phyloP scores from a whole-genome alignment of 2,797 vertebrate genomes.

The Notoglanidium macrostoma region DNA sequence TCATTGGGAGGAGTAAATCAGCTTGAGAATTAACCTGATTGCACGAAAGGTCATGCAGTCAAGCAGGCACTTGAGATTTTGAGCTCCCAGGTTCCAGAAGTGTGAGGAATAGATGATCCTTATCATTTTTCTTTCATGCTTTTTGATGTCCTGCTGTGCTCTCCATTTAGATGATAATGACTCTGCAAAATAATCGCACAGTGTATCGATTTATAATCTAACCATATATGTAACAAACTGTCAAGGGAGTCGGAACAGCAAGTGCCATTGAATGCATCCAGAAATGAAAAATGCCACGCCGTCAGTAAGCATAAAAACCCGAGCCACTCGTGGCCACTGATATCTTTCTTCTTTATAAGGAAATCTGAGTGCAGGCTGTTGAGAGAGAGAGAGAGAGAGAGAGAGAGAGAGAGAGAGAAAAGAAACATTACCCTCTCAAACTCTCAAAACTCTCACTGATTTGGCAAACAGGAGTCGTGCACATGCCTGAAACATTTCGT shows the following conservation, averaged over 20 bases:
- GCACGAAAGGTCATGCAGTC: not conserved
- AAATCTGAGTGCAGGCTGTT: constrained; percentile 52
- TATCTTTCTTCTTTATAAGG: constrained; percentile 59
- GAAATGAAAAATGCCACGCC: constrained; percentile 9
- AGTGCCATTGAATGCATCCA: not conserved
- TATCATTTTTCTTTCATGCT: constrained; percentile 26
- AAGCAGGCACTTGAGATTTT: constrained; percentile 1
- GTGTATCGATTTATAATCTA: constrained; percentile 48
- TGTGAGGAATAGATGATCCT: constrained; percentile 46
- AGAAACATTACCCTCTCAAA: constrained; percentile 49
- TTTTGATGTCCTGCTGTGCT: constrained; percentile 28
- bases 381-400: not conserved
- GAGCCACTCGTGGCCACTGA: constrained; percentile 52
- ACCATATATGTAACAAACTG: constrained; percentile 35
- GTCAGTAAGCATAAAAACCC: constrained; percentile 13
- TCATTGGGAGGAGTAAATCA: not conserved
- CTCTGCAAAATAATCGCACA: constrained; percentile 13
- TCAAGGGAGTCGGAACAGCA: not conserved
- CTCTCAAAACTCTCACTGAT: constrained; percentile 20
- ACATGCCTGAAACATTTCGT: not conserved
- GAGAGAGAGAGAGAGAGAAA: not conserved
- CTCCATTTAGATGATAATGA: constrained; percentile 46
- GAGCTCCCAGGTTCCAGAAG: constrained; percentile 14
- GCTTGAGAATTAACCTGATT: not conserved
- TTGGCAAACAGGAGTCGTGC: constrained; percentile 7